A percentile compares a stretch with the other conserved stretches of the same genome.
Evolutionary conservation across 2,113 vertebrate genomes (phyloP).

Genomic region (Coryphaenoides rupestris): DNA sequence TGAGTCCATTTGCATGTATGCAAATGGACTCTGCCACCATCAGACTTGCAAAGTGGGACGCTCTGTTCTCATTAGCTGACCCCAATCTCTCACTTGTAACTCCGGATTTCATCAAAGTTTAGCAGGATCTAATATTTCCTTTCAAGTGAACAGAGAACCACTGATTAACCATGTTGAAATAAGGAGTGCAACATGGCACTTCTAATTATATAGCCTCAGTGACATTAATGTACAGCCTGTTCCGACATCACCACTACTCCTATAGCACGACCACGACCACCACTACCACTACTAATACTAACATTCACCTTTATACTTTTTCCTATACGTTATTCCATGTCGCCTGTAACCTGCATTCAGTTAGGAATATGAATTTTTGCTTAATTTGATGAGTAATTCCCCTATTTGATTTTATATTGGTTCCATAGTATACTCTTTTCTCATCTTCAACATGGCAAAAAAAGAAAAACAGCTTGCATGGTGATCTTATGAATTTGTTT

Average conservation of each 20-base stretch:
- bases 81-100: slow-evolving; percentile 74
- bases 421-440: too few species aligned
- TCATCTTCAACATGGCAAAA: too few species aligned
- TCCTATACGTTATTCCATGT: too few species aligned
- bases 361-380: too few species aligned
- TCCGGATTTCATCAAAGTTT: slow-evolving; percentile 78
- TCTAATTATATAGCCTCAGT: slow-evolving; percentile 63
- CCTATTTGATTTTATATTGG: too few species aligned
- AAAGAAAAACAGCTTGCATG: too few species aligned
- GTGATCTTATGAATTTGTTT: too few species aligned
- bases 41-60: slow-evolving; percentile 71
- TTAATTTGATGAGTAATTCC: too few species aligned
- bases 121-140: slow-evolving; percentile 77
- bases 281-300: too few species aligned
- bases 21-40: slow-evolving; percentile 60
- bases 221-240: slow-evolving; percentile 34
- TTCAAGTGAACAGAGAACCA: slow-evolving; percentile 75
- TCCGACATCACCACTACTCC: slow-evolving; percentile 28
- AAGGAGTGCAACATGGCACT: slow-evolving; percentile 64
- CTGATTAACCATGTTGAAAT: slow-evolving; percentile 71
- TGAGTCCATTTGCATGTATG: slow-evolving; percentile 72
- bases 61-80: slow-evolving; percentile 78
- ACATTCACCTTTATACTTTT: too few species aligned
- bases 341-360: too few species aligned
- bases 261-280: too few species aligned